Evolutionary conservation across 2,888 invertebrate genomes (phyloP).

Genomic region (Aspidapion aeneum): DNA sequence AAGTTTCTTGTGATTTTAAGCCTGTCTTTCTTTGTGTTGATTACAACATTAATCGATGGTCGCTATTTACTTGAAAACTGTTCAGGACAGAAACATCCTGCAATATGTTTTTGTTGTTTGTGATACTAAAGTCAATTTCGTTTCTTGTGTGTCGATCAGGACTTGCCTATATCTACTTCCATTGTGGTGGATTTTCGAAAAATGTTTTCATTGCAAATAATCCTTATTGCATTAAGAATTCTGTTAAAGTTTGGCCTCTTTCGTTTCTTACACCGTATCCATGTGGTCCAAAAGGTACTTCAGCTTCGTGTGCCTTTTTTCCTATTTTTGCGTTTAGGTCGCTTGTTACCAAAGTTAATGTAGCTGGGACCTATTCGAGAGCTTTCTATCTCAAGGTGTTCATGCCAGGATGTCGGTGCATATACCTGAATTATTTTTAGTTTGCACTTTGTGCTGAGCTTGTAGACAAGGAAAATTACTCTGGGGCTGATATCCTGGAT

Average conservation of each 20-base stretch:
- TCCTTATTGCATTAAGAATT: constrained; percentile 5
- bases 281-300: constrained; percentile 7
- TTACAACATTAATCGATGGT: too few species aligned
- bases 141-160: too few species aligned
- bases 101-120: too few species aligned
- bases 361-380: neutral
- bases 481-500: neutral
- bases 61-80: too few species aligned
- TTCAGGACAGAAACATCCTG: too few species aligned
- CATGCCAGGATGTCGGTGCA: neutral
- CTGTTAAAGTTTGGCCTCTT: neutral
- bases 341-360: too few species aligned
- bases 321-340: constrained; percentile 11
- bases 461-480: constrained; percentile 8
- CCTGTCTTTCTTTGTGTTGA: too few species aligned
- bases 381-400: neutral
- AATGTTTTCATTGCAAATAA: too few species aligned
- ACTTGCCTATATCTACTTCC: too few species aligned
- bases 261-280: constrained; percentile 9
- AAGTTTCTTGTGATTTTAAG: too few species aligned
- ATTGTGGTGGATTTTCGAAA: too few species aligned
- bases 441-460: constrained; percentile 3
- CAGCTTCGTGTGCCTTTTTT: constrained; percentile 6
- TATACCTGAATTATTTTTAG: constrained; percentile 2
- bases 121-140: too few species aligned